Evolutionary conservation across 2,888 invertebrate genomes (phyloP).

Genomic region (Athalia rosae): DNA sequence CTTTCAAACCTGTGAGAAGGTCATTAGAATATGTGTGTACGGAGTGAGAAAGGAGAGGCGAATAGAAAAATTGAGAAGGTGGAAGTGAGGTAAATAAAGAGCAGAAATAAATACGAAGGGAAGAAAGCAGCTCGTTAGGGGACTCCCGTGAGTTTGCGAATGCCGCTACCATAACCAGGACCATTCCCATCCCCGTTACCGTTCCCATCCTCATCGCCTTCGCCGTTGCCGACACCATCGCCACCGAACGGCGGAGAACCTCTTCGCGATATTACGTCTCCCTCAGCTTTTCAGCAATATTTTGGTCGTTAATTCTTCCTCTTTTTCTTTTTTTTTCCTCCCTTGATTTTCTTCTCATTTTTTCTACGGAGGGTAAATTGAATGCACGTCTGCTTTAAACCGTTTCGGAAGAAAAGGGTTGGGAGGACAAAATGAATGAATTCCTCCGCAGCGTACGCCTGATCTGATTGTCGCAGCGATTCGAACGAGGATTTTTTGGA

Average conservation of each 20-base stretch:
- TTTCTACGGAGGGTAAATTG: neutral
- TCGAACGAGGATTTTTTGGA: too few relatives aligned
- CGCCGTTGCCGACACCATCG: conserved; percentile 6
- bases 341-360: neutral
- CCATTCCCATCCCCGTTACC: neutral
- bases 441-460: neutral
- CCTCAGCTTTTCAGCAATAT: conserved; percentile 29
- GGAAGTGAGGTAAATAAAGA: conserved; percentile 35
- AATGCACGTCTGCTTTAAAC: conserved; percentile 17
- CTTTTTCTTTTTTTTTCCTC: neutral
- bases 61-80: conserved; percentile 1
- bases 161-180: neutral
- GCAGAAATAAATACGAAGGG: conserved; percentile 70
- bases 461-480: too few relatives aligned
- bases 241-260: conserved; percentile 17
- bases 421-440: neutral
- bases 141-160: conserved; percentile 36
- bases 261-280: conserved; percentile 5
- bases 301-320: conserved; percentile 11
- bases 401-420: neutral
- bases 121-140: conserved; percentile 68
- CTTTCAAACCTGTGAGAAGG: too few relatives aligned
- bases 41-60: conserved; percentile 45
- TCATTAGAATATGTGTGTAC: too few relatives aligned
- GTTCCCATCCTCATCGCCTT: conserved; percentile 14